These are phyloP conservation scores for Adela reaumurella DNA, from an alignment of 2,888 invertebrate genomes.

Conservation along the genomic window DNA sequence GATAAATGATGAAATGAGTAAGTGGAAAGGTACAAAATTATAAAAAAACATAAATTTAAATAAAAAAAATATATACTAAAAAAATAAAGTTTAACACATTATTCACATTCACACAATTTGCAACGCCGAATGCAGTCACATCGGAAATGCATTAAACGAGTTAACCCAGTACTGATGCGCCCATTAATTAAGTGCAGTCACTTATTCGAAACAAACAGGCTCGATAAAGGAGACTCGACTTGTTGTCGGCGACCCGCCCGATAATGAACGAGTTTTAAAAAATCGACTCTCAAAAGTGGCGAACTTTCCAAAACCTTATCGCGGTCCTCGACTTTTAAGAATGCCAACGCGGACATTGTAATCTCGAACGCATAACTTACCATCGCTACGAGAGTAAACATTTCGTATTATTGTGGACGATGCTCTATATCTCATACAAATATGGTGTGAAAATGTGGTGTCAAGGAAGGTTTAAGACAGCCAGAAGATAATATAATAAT, in stretches of 20 bases:
- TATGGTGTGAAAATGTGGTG: too few relatives aligned
- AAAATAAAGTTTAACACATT: background rate
- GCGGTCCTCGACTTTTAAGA: background rate
- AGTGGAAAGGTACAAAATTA: too few relatives aligned
- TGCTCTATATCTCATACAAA: too few relatives aligned
- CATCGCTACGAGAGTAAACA: too few relatives aligned
- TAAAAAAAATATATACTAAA: too few relatives aligned
- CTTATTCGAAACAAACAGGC: background rate
- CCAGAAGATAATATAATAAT: too few relatives aligned
- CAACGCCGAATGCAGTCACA: background rate
- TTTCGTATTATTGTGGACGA: too few relatives aligned
- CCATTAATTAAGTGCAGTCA: background rate
- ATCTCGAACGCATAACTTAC: background rate
- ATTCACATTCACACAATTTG: background rate
- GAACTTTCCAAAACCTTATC: background rate
- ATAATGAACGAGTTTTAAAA: background rate
- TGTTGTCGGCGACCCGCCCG: background rate
- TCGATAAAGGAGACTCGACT: background rate
- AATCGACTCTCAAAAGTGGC: background rate
- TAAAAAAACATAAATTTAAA: too few relatives aligned
- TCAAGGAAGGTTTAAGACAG: too few relatives aligned
- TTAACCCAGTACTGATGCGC: background rate
- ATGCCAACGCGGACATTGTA: background rate
- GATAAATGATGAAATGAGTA: too few relatives aligned
- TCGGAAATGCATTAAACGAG: background rate